These are phyloP conservation scores for Nesoenas mayeri DNA, from an alignment of 2,113 vertebrate species.

Conservation along the genomic window DNA sequence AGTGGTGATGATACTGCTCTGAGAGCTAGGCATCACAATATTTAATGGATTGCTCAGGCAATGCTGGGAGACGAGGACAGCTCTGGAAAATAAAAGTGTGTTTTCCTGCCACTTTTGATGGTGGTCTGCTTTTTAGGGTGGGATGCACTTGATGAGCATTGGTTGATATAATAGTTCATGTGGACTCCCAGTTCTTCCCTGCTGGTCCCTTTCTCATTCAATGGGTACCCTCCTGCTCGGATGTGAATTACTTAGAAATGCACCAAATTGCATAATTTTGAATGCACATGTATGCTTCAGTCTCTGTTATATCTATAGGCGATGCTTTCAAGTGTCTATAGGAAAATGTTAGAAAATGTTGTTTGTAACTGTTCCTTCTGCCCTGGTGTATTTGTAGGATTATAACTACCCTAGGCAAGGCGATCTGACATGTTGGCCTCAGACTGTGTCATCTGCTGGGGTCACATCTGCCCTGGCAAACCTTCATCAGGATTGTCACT, in stretches of 20 bases:
- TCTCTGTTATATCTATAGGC: not conserved
- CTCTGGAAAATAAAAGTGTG: not conserved
- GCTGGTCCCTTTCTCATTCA: not conserved
- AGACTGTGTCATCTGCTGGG: not conserved
- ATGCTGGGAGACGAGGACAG: not conserved
- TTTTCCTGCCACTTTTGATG: not conserved
- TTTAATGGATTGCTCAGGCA: not conserved
- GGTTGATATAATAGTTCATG: not conserved
- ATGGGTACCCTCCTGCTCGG: not conserved
- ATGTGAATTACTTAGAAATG: not conserved
- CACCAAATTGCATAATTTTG: not conserved
- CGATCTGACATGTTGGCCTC: not conserved
- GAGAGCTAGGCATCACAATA: not conserved
- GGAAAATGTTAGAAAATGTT: not conserved
- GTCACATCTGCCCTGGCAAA: not conserved
- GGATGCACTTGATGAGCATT: not conserved
- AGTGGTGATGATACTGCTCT: not conserved
- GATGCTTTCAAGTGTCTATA: not conserved
- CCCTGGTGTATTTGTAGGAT: not conserved
- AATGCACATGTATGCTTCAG: not conserved
- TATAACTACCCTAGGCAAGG: not conserved
- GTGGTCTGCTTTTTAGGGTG: not conserved
- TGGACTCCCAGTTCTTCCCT: not conserved
- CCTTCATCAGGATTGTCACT: not conserved
- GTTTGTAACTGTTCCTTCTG: not conserved